phyloP scores from a whole-genome alignment of 1,140 invertebrate species.

The Aphaenogaster rudis region DNA sequence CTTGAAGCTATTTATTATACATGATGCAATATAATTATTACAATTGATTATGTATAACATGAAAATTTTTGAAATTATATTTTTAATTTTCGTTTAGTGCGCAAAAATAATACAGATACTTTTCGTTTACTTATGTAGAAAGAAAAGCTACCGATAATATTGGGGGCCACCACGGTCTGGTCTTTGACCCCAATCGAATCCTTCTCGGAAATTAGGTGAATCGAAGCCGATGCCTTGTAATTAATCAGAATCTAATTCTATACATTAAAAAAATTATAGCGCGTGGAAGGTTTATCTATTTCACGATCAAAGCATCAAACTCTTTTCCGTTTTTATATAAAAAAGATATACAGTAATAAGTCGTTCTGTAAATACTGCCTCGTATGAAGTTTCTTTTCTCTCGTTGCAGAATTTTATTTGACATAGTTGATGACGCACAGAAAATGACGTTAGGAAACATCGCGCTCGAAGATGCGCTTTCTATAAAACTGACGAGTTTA shows the following conservation, averaged over 20 bases:
- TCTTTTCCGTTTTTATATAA: neutral
- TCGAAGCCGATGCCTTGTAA: constrained; percentile 42
- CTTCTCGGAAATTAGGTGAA: constrained; percentile 55
- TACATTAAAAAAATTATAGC: constrained; percentile 53
- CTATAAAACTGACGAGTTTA: constrained; percentile 56
- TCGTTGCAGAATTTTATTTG: neutral
- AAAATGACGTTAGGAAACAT: constrained; percentile 16
- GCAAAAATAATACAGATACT: neutral
- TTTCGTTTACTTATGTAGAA: neutral
- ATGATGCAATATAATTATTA: neutral
- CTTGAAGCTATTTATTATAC: neutral
- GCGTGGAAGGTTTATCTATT: constrained; percentile 38
- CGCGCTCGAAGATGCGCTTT: constrained; percentile 5
- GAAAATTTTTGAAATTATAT: neutral
- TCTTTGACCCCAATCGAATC: constrained; percentile 56
- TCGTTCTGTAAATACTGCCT: neutral
- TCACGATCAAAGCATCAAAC: neutral
- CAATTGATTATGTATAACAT: neutral
- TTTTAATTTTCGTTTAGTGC: neutral
- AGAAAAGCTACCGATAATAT: constrained; percentile 6
- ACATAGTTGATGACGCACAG: neutral
- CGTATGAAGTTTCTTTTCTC: neutral
- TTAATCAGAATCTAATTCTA: constrained; percentile 55
- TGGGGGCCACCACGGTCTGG: neutral
- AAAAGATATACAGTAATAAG: neutral